Evolutionary conservation across 2,797 vertebrate genomes (phyloP), one percentile per base, ranked within the genome.

Genomic region (Esox lucius): DNA sequence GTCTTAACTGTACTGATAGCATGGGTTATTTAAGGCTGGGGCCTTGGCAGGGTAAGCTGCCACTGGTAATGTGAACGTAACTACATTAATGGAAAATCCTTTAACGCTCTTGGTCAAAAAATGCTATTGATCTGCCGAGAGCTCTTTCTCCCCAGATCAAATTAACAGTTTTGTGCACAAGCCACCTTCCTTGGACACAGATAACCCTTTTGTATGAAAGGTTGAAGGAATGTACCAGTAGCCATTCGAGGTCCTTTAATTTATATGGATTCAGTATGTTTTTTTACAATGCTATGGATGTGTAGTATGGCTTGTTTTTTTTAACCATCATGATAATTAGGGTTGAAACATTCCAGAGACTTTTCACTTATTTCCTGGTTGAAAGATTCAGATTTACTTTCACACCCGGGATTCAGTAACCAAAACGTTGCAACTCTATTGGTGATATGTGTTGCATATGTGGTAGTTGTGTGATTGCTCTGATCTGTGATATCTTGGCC

Each of bases 21-120:
- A 28, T 69, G 73, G 35, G 84, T 89, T 91, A 91, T 91, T 91
- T 87, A 82, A 79, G 85, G 86, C 74, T 9, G 75, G 35, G 35
- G 35, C 35, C 2, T 39, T 71, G 28, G 66, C 73, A 31, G 73
- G 67, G 11, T n/a, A 56, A 9, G n/a, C 19, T 53, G 17, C 51
- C n/a, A 7, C 75, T 39, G 28, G 67, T 1, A 62, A 73, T 73
- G 72, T 68, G 53, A 74, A 24, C 61, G 17, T 56, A 51, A 81
- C 69, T 51, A 2, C 13, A 33, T 11, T 7, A 68, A 16, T 9
- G 42, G 46, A 69, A 35, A 73, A 78, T 59, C 74, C 71, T 69
- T 61, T 76, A 67, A 77, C 64, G 62, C 48, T 22, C 69, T 76
- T 35, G 71, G 72, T 35, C 46, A 22, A 68, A 79, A 79, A 78